Evolutionary conservation across 2,113 vertebrate genomes (phyloP).

Genomic region (Ceuthmochares aereus): DNA sequence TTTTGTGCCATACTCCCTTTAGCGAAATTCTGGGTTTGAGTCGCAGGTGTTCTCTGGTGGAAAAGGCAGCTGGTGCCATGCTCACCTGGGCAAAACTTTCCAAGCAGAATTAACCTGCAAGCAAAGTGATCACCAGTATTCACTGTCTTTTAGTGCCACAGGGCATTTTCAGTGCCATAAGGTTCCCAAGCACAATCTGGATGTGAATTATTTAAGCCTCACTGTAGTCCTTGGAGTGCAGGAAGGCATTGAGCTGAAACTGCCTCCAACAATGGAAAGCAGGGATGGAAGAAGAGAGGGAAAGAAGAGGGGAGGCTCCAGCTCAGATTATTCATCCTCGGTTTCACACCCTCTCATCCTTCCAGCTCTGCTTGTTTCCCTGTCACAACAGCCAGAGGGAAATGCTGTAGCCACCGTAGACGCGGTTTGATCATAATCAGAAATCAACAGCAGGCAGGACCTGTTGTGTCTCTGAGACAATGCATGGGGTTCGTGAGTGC

Average conservation of each 20-base stretch:
- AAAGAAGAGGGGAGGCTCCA: conserved; percentile 35
- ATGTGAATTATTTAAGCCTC: conserved; percentile 31
- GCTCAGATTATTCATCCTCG: background rate
- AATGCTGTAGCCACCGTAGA: background rate
- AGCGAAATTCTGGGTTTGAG: background rate
- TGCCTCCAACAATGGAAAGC: conserved; percentile 7
- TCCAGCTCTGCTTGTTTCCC: conserved; percentile 38
- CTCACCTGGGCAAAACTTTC: background rate
- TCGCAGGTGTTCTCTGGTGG: rapidly evolving
- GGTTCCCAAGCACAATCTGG: background rate
- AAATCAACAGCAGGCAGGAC: conserved; percentile 44
- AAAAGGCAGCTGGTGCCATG: background rate
- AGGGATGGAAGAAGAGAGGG: background rate
- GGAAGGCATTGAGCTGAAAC: background rate
- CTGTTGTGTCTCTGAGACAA: conserved; percentile 67
- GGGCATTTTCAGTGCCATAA: background rate
- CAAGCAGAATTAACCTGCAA: rapidly evolving
- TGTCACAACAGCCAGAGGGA: conserved; percentile 34
- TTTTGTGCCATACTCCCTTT: background rate
- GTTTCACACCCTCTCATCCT: conserved; percentile 20
- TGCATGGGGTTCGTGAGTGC: background rate
- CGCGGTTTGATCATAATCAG: background rate
- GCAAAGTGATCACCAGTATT: rapidly evolving
- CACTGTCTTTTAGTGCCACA: background rate
- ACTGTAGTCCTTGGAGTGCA: background rate